Base-by-base conservation (phyloP, 2,113 vertebrate genomes). In the Cyrtonyx montezumae region DNA sequence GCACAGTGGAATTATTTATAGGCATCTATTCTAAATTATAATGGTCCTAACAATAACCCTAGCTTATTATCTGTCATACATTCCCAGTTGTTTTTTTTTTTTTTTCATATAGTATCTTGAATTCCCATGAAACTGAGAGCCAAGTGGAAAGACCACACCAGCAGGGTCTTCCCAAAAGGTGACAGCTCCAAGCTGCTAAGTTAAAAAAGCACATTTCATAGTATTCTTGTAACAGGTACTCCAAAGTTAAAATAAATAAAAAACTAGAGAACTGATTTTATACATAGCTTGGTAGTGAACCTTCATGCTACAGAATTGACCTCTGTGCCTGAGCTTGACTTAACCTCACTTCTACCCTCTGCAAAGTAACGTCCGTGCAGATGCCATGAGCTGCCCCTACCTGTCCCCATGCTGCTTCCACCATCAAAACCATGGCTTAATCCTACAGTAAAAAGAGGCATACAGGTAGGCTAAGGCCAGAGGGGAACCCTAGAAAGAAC, bases 391-490 rank as follows among this genome's bases (percentile, higher is more conserved):
- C 37, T 58, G 13, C 6, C 22, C 7, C 10, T 11, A 23, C 68
- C 36, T 16, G 2, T 22, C 26, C 42, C 34, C 26, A 76, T 37
- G 22, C 20, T 49, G n/a, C 30, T 89, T 42, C 26, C 43, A 63
- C 26, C 55, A 43, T 17, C 45, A 82, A 48, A 79, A 53, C 0
- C 23, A 13, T 26, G 9, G 1, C 20, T 84, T 49, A 23, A 28
- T 63, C 37, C 15, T n/a, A 2, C 0, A 0, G 3, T 11, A 5
- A 78, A 62, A 86, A 36, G 19, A 74, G 20, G 74, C 4, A 9
- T 49, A 58, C 51, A 81, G 5, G 3, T 40, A 51, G 21, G 32
- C 34, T 6, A 88, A 83, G 3, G 9, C 5, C 17, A 48, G 19
- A 36, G 20, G 1, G 11, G 8, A 87, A 63, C 19, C 4, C 13